Base-by-base conservation (phyloP, 2,797 vertebrate species). In the Ctenopoma kingsleyae region DNA sequence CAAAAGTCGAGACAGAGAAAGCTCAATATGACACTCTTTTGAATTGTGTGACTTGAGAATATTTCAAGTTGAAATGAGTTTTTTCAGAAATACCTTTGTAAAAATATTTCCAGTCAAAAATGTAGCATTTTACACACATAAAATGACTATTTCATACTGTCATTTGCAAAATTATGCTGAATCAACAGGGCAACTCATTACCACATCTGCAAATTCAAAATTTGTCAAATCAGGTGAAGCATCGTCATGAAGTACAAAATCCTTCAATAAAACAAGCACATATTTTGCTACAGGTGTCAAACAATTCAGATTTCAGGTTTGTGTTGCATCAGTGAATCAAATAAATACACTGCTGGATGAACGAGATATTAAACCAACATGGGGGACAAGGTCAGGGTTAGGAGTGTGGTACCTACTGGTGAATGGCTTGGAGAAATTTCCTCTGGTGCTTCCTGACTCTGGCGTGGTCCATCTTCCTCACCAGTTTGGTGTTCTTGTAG, bases 351-450 rank as follows among this genome's bases (percentile, higher is more conserved):
- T 71, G 66, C 54, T 15, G 73, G 22, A 49, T 49, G 12, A 54
- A 50, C 44, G 60, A 57, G n/a, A 48, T 5, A 5, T 48, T 27
- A 51, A 47, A 47, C 5, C 32, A 19, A 52, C 23, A 25, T 6
- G 38, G 65, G 27, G 1, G 51, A 53, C 2, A 4, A 27, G 43
- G 51, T 25, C 19, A 32, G 51, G 19, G 53, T 25, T 49, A 5
- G 10, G 59, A 44, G 53, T 6, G 10, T 2, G 74, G 74, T 94
- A 99, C 98, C 96, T 97, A 99, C 98, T 99, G 98, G 93, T 99
- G 98, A 95, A 99, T 99, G 96, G 98, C 98, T 96, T 99, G 98
- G 90, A 99, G 96, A 91, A 99, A 99, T 94, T 99, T 99, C 76
- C 98, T 96, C 91, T 99, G 98, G 93, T 99, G 98, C 92, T 99